These are phyloP conservation scores for Trematocara nigrifrons DNA, from an alignment of 2,113 vertebrate species.

Conservation along the genomic window DNA sequence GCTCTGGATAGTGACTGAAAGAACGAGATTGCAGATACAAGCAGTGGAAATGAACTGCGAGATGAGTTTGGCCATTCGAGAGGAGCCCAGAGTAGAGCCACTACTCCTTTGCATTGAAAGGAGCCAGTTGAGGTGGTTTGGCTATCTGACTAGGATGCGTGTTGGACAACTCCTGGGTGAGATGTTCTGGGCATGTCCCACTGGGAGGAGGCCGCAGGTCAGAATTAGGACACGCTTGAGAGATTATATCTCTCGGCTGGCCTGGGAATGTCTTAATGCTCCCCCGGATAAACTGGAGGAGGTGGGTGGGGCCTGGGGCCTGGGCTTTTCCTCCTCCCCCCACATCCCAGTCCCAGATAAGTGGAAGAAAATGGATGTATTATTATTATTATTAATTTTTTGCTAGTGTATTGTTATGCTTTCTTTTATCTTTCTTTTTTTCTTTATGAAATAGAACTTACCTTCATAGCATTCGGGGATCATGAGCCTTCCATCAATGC, in stretches of 20 bases:
- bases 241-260: not conserved
- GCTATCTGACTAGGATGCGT: not conserved
- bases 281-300: not conserved
- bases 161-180: not conserved
- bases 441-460: not conserved
- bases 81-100: not conserved
- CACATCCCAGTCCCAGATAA: not conserved
- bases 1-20: not conserved
- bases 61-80: not conserved
- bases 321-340: not conserved
- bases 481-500: constrained; percentile 33
- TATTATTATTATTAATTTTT: not conserved
- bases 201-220: not conserved
- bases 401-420: not conserved
- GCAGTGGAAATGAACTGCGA: not conserved
- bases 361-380: not conserved
- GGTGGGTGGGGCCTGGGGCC: not conserved
- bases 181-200: not conserved
- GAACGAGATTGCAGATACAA: not conserved
- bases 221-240: not conserved
- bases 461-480: constrained; percentile 60
- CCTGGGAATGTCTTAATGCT: not conserved
- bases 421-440: not conserved
- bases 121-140: not conserved
- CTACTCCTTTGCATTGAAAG: not conserved